Evolutionary conservation across 1,140 invertebrate genomes (phyloP), one percentile per base, ranked within the genome.

Genomic region (Amyelois transitella): DNA sequence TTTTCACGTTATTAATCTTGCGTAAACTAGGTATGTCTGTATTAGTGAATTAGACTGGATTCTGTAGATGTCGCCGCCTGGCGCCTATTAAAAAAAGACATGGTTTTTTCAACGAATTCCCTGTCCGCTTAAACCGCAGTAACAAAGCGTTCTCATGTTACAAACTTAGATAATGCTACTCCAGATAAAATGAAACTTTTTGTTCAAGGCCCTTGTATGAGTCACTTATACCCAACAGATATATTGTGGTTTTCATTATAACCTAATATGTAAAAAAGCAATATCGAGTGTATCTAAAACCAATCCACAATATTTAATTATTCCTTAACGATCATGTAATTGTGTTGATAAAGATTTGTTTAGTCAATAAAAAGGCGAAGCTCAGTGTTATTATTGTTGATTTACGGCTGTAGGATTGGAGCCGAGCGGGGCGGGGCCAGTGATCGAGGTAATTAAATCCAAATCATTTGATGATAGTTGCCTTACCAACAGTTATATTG

Each of bases 311-410:
- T 63, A 71, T 83, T 77, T 77, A 72, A 81, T 70, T 72, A 64
- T 69, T 69, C 48, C 55, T 70, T 81, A 81, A 81, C 76, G 71
- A 78, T 72, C 75, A 59, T 82, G 81, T 84, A 84, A 81, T 84
- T 77, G 73, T 67, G 64, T 76, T 75, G 75, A 81, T 82, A 79
- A 84, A 82, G 72, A 72, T 82, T 82, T 80, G 75, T 78, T 80
- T 80, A 70, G 66, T 66, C 70, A 73, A 75, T 75, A 80, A 81
- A 80, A 72, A 69, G 57, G 56, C 58, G 60, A 73, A 73, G 65
- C 66, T 66, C 61, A 55, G 64, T 64, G 60, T 80, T 81, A 78
- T 83, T 83, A 80, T 74, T 72, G 59, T 74, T 85, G 81, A 85
- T 85, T 82, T 82, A 82, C 73, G 76, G 70, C 48, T 59, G 51